phyloP scores from a whole-genome alignment of 2,797 vertebrate species.

The Cyprinella venusta region DNA sequence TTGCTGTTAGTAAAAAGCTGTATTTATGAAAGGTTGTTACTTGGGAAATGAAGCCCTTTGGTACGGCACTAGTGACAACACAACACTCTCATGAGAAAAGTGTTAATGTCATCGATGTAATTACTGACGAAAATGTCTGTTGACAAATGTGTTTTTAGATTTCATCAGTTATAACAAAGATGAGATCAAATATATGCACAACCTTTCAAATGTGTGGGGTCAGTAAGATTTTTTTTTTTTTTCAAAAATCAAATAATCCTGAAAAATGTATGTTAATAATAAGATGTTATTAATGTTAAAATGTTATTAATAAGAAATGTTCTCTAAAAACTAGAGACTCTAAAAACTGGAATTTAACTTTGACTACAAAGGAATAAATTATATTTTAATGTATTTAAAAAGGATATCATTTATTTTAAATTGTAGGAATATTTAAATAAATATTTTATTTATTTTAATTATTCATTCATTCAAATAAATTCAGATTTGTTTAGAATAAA shows the following conservation, averaged over 20 bases:
- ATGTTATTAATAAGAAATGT: too few species aligned
- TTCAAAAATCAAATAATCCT: not conserved
- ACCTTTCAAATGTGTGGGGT: not conserved
- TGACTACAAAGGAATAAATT: not conserved
- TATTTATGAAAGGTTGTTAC: slow-evolving; percentile 20
- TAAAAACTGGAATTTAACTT: not conserved
- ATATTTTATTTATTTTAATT: too few species aligned
- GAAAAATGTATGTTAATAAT: too few species aligned
- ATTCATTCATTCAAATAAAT: not conserved
- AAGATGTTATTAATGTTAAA: too few species aligned
- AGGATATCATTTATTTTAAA: not conserved
- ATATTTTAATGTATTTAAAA: not conserved
- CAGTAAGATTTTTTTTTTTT: not conserved
- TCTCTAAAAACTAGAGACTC: too few species aligned
- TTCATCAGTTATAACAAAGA: not conserved
- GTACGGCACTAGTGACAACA: not conserved
- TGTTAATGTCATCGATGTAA: slow-evolving; percentile 3
- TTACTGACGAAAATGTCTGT: not conserved
- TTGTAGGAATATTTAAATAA: not conserved
- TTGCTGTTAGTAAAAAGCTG: slow-evolving; percentile 9
- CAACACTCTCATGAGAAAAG: not conserved
- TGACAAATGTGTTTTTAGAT: not conserved
- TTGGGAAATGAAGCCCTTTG: slow-evolving; percentile 7
- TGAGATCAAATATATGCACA: not conserved
- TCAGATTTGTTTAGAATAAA: not conserved